Evolutionary conservation across 2,888 invertebrate genomes (phyloP), one percentile per base, ranked within the genome.

Genomic region (Drosophila macrospina): DNA sequence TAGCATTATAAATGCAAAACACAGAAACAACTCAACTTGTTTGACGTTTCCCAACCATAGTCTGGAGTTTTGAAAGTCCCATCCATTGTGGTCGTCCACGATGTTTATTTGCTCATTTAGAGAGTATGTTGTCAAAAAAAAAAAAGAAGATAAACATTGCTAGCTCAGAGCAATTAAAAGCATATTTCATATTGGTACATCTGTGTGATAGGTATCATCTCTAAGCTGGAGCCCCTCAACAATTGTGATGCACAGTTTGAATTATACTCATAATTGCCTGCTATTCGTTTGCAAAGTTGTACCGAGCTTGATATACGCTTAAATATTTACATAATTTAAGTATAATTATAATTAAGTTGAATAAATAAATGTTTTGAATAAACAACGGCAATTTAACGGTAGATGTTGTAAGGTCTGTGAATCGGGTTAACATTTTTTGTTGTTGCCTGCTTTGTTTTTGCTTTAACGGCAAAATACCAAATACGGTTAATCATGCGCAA

Each of bases 1-100:
- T 69, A 28, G 59, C 65, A 78, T 73, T 81, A 74, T 65, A 75
- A 84, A 84, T 68, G 73, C 82, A 86, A 64, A 80, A 74, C 61
- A 57, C 51, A 37, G 42, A 41, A 42, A 50, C 57, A 56, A 51
- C 64, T 74, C 45, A 54, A 48, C 64, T 75, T 55, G 42, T 44
- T 32, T 36, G 34, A 36, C 36, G 64, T 63, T 84, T 74, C 80
- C 69, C 85, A 80, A 54, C 30, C 39, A 52, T 54, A 28, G 28
- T 56, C 37, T 55, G 37, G 54, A 36, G 32, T 61, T 85, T 82
- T 69, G 65, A 72, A 81, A 81, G 67, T 64, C 10, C 32, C 36
- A 63, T 26, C 45, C 64, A 71, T 74, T 80, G 67, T 74, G 68
- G 26, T 47, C 15, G 26, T 13, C 44, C 48, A 44, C 47, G 34